Percentiles rank a stretch among this genome's conserved stretches.
Evolutionary conservation across 2,797 vertebrate genomes (phyloP).

Genomic region (Onychomys leucogaster): DNA sequence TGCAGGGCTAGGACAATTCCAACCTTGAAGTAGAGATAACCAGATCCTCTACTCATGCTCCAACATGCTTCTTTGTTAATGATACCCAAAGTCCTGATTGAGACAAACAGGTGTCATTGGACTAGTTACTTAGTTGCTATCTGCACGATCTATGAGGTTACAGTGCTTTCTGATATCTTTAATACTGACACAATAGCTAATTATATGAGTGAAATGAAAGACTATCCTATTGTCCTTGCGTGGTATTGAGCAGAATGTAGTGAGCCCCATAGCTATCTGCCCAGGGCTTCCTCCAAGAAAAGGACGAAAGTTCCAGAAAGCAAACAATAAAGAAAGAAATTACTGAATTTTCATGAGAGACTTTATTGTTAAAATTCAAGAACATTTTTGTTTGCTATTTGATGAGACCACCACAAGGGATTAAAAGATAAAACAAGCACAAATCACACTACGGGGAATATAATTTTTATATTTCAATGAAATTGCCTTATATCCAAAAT

Average conservation of each 20-base stretch:
- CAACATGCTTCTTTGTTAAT: slow-evolving; percentile 73
- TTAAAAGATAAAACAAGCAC: slow-evolving; percentile 74
- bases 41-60: not conserved
- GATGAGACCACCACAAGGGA: slow-evolving; percentile 20
- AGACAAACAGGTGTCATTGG: slow-evolving; percentile 84
- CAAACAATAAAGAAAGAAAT: slow-evolving; percentile 74
- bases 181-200: slow-evolving; percentile 88
- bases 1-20: slow-evolving; percentile 68
- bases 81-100: slow-evolving; percentile 72
- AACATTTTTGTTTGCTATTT: slow-evolving; percentile 49
- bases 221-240: slow-evolving; percentile 88
- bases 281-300: slow-evolving; percentile 72
- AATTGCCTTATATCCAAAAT: slow-evolving; percentile 61
- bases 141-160: slow-evolving; percentile 78
- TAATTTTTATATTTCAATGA: slow-evolving; percentile 45
- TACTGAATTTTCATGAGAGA: slow-evolving; percentile 43
- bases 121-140: slow-evolving; percentile 70
- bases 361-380: slow-evolving; percentile 51
- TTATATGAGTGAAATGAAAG: slow-evolving; percentile 88
- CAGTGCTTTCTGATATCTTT: slow-evolving; percentile 83
- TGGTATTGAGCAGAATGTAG: slow-evolving; percentile 82
- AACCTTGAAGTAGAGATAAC: slow-evolving; percentile 37
- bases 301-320: slow-evolving; percentile 64
- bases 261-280: slow-evolving; percentile 73
- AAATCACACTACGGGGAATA: slow-evolving; percentile 1